phyloP scores from a whole-genome alignment of 2,888 invertebrate genomes.

The Euplagia quadripunctaria region DNA sequence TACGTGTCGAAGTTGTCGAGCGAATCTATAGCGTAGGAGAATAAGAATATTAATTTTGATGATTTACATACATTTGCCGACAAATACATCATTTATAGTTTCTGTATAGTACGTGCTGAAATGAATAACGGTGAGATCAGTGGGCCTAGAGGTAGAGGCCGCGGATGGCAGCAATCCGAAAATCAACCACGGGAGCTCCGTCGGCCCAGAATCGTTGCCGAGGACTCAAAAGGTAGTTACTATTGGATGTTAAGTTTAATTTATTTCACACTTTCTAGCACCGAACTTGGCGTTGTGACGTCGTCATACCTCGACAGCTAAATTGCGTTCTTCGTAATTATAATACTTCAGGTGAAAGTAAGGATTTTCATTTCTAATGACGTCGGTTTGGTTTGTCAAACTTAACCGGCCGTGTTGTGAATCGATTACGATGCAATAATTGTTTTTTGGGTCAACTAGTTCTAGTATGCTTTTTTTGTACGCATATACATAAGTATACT shows the following conservation, averaged over 20 bases:
- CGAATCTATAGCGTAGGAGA: constrained; percentile 48
- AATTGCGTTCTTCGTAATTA: constrained; percentile 71
- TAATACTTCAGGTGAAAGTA: constrained; percentile 82
- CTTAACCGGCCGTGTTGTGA: constrained; percentile 58
- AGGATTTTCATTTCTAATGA: constrained; percentile 82
- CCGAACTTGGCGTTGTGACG: constrained; percentile 62
- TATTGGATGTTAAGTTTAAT: constrained; percentile 34
- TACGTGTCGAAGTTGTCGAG: constrained; percentile 80
- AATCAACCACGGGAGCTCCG: constrained; percentile 83
- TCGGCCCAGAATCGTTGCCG: constrained; percentile 73
- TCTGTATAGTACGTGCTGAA: constrained; percentile 64
- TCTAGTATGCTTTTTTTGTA: constrained; percentile 16
- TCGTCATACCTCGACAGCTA: constrained; percentile 68
- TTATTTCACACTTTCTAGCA: constrained; percentile 60
- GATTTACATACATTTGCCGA: constrained; percentile 75
- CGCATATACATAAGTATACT: not conserved
- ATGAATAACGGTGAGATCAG: constrained; percentile 87
- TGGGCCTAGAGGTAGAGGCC: constrained; percentile 84
- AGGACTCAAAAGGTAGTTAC: constrained; percentile 75
- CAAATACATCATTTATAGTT: constrained; percentile 57
- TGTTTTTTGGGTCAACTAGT: constrained; percentile 55
- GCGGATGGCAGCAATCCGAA: constrained; percentile 83
- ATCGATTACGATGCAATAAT: constrained; percentile 53
- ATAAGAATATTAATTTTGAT: constrained; percentile 48
- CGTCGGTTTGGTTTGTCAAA: constrained; percentile 76